Base-by-base conservation (phyloP, 92 coral and sea anemone genomes). In the Montipora capitata region DNA sequence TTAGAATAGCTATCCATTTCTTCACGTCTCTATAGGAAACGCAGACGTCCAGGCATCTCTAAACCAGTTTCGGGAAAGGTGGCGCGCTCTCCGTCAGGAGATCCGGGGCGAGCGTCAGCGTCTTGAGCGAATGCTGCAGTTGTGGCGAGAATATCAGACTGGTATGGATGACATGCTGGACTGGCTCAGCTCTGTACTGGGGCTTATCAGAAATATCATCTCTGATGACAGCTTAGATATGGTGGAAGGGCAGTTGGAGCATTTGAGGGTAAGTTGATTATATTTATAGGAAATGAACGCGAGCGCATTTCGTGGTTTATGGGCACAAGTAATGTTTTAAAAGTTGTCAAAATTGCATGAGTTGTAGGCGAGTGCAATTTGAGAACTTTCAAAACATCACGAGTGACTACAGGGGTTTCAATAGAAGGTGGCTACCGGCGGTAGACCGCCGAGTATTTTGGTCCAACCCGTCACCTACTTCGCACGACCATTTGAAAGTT, bases 141-240 rank as follows among this genome's bases (percentile, higher is more conserved):
- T 92, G 17, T 95, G 99, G 99, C 93, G 96, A 64, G 96, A 94
- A 71, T 94, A 94, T 78, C 98, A 97, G 72, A 94, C 94, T 43
- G 98, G 93, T 5, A 81, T 94, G 94, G 96, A 95, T 86, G 99
- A 97, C 68, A 82, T 96, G 78, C 92, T 97, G 15, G 96, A 94
- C 65, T 94, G 95, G 94, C 87, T 96, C 38, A 86, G 93, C 74
- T 74, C 94, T 13, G 80, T 93, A 7, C 94, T 97, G 27, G 82
- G 87, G 5, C 91, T 87, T 40, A 84, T 97, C 88, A 87, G 86
- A 67, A 90, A 78, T 70, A 96, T 93, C 35, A 70, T 91, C n/a
- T 45, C 75, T 18, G 96, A 89, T 7, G 88, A 89, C 52, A 90
- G 78, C 39, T 87, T 96, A 39, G 97, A 96, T 54, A 76, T 87